Base-by-base conservation (phyloP, 2,797 vertebrate genomes). In the Eulemur mongoz region DNA sequence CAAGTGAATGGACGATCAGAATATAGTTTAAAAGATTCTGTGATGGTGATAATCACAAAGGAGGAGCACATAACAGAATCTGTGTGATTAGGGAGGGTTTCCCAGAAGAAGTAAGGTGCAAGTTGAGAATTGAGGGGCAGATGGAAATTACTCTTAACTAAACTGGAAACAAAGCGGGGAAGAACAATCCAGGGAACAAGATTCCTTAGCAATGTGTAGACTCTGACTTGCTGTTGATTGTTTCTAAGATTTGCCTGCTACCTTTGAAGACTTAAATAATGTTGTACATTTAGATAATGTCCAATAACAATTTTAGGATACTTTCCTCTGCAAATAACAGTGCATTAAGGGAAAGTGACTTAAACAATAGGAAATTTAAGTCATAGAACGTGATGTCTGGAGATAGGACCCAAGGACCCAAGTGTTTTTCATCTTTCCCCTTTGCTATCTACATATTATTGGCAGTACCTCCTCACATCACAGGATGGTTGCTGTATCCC, bases 171-270 rank as follows among this genome's bases (percentile, higher is more conserved):
- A 92, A 50, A 86, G 7, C 40, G 48, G 27, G 18, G 45, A 91
- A 35, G 48, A 61, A 63, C 7, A 52, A 20, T 90, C 48, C 59
- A 61, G 48, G 59, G 23, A 84, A 86, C 50, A 43, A 4, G 14
- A 65, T 75, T 96, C 35, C 50, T 94, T 92, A 73, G 72, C 17
- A 45, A 9, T 59, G 5, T 83, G 67, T 84, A 45, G 30, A 69
- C 40, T 83, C 70, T 52, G 59, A 80, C 25, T 89, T 72, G 20
- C 48, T 88, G 10, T 83, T 70, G 72, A 15, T 61, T 57, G 23
- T 82, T 93, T 95, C 18, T 95, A 75, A 85, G 59, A 84, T 92
- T 96, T 96, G 59, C 38, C n/a, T 61, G n/a, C 59, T 89, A 9
- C 35, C 48, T 83, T 83, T 93, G 75, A 83, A 92, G 54, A 63